Evolutionary conservation across 1,140 invertebrate genomes (phyloP).

Genomic region (Eumeta japonica): DNA sequence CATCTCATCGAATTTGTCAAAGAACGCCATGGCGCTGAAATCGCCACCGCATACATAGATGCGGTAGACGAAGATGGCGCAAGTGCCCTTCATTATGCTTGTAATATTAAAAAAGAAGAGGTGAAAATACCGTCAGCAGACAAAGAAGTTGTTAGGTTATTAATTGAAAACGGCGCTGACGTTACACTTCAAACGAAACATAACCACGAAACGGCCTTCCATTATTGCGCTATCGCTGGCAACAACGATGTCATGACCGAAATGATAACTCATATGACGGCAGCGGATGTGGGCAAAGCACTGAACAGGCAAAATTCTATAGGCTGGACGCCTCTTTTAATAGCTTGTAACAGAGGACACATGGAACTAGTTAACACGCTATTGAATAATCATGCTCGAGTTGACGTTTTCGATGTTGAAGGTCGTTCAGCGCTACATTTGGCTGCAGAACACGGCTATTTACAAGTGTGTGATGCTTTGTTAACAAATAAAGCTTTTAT

Average conservation of each 20-base stretch:
- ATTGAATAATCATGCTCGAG: constrained; percentile 88
- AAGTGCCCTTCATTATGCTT: constrained; percentile 87
- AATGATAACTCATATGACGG: constrained; percentile 86
- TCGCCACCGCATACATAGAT: constrained; percentile 75
- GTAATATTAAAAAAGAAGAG: constrained; percentile 75
- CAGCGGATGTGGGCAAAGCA: constrained; percentile 85
- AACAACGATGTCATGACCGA: constrained; percentile 93
- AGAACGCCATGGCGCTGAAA: constrained; percentile 67
- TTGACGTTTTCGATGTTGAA: constrained; percentile 97
- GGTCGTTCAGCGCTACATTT: constrained; percentile 93
- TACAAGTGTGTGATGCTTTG: constrained; percentile 91
- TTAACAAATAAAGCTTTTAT: constrained; percentile 97
- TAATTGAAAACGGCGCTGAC: constrained; percentile 89
- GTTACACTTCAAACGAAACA: constrained; percentile 81
- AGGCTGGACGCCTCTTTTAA: constrained; percentile 95
- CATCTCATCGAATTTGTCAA: constrained; percentile 85
- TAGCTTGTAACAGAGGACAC: constrained; percentile 81
- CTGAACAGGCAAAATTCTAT: constrained; percentile 88
- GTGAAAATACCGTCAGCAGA: constrained; percentile 78
- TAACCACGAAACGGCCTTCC: constrained; percentile 90
- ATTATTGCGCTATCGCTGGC: constrained; percentile 90
- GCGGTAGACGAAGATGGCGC: constrained; percentile 87
- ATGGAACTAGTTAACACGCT: constrained; percentile 85
- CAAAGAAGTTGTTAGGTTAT: constrained; percentile 81
- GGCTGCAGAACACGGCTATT: constrained; percentile 90